Percentiles rank a stretch among this genome's conserved stretches.
These are phyloP conservation scores for Eustalomyia histrio DNA, from an alignment of 2,888 invertebrate genomes.

Conservation along the genomic window DNA sequence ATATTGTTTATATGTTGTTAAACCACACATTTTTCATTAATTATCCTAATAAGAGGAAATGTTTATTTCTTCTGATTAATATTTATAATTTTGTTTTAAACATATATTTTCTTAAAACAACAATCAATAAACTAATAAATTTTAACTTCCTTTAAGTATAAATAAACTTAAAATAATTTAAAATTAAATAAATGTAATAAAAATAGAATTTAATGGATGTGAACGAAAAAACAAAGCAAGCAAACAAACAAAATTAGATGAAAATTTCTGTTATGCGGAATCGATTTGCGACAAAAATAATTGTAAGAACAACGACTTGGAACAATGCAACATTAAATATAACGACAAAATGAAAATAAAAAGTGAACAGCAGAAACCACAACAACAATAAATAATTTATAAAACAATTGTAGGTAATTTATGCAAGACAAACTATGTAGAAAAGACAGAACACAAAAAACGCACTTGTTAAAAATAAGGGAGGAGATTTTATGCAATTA, in stretches of 20 bases:
- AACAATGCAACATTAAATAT: slow-evolving; percentile 61
- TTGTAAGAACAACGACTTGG: slow-evolving; percentile 73
- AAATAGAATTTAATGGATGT: slow-evolving; percentile 47
- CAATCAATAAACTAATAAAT: background rate
- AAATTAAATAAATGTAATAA: slow-evolving; percentile 48
- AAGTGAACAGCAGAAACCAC: slow-evolving; percentile 3
- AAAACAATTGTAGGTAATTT: slow-evolving; percentile 49
- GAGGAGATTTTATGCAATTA: slow-evolving; percentile 10
- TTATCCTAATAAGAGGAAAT: background rate
- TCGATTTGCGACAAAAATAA: slow-evolving; percentile 72
- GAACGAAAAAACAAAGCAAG: slow-evolving; percentile 47
- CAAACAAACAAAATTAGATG: slow-evolving; percentile 50
- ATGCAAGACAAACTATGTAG: slow-evolving; percentile 21
- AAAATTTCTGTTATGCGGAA: slow-evolving; percentile 76
- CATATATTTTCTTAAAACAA: too few relatives aligned
- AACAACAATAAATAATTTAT: slow-evolving; percentile 52
- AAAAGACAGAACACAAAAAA: slow-evolving; percentile 6
- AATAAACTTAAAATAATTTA: slow-evolving; percentile 53
- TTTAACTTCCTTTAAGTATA: slow-evolving; percentile 4
- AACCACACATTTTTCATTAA: too few relatives aligned
- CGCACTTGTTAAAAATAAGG: slow-evolving; percentile 46
- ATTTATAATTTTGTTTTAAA: background rate
- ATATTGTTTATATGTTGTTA: too few relatives aligned
- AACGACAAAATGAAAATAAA: background rate
- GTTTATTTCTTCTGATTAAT: background rate